phyloP scores from a whole-genome alignment of 2,113 vertebrate species.

The Mustela lutreola region DNA sequence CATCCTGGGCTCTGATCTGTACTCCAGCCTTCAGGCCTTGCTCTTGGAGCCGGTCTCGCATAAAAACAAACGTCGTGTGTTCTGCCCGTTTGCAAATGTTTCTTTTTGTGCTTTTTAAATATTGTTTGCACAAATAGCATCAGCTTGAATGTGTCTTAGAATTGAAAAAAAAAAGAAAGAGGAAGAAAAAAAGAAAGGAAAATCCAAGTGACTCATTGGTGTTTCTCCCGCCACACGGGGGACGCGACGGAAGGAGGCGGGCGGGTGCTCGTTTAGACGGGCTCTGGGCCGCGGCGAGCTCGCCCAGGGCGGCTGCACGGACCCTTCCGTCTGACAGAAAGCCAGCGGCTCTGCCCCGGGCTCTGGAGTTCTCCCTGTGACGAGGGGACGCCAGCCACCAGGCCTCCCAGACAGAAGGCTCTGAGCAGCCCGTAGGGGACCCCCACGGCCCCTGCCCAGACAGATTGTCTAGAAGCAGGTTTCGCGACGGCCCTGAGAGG shows the following conservation, averaged over 20 bases:
- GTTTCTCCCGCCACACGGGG: accelerated
- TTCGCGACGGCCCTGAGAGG: accelerated
- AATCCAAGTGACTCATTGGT: background rate
- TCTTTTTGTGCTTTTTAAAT: background rate
- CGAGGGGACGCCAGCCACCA: accelerated
- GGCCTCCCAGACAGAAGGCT: accelerated
- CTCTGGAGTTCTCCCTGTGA: no score
- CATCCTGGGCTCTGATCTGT: accelerated
- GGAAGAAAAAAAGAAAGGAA: background rate
- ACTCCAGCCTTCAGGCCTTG: background rate
- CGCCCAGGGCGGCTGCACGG: accelerated
- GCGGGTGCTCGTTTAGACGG: accelerated
- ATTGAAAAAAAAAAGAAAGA: background rate
- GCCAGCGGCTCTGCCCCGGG: background rate
- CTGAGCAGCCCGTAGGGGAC: accelerated
- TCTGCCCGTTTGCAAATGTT: background rate
- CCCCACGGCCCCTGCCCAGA: background rate
- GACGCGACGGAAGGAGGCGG: background rate
- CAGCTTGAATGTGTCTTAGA: background rate
- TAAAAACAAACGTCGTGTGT: accelerated
- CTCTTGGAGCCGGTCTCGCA: background rate
- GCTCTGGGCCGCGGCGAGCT: background rate
- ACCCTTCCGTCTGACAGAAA: background rate
- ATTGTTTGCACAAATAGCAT: background rate
- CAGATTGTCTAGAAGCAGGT: no score